These are phyloP conservation scores for Drosophila busckii DNA, from an alignment of 1,140 invertebrate species.

Conservation along the genomic window DNA sequence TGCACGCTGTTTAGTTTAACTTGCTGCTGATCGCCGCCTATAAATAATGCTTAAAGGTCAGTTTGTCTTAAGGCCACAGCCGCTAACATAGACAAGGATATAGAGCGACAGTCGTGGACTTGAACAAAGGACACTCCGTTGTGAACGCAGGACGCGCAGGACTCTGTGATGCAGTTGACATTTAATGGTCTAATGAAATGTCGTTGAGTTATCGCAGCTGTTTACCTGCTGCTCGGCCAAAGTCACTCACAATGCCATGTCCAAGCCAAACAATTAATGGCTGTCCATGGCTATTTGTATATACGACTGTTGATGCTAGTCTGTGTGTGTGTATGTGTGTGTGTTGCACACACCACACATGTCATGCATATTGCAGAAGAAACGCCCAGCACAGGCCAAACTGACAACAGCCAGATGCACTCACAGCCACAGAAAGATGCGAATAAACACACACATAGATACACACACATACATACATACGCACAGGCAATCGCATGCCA, in stretches of 20 bases:
- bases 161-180: conserved; percentile 53
- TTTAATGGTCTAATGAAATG: conserved; percentile 72
- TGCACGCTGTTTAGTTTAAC: too few species aligned
- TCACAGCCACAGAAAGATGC: neutral
- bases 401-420: conserved; percentile 11
- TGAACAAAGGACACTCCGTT: neutral
- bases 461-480: neutral
- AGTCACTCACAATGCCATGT: conserved; percentile 23
- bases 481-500: too few species aligned
- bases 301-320: conserved; percentile 1
- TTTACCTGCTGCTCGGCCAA: conserved; percentile 39
- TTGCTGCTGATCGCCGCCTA: too few species aligned
- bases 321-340: conserved; percentile 1
- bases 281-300: conserved; percentile 1
- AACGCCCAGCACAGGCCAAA: neutral
- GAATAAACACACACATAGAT: neutral
- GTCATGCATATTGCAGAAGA: conserved; percentile 29
- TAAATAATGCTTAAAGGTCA: too few species aligned
- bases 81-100: neutral
- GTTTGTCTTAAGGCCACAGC: too few species aligned
- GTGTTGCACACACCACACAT: conserved; percentile 19
- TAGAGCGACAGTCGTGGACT: neutral
- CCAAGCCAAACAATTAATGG: conserved; percentile 43
- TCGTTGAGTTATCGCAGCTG: conserved; percentile 61
- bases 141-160: neutral